Conservation (phyloP, 64 coral and sea anemone genomes). For the Orbicella faveolata region DNA sequence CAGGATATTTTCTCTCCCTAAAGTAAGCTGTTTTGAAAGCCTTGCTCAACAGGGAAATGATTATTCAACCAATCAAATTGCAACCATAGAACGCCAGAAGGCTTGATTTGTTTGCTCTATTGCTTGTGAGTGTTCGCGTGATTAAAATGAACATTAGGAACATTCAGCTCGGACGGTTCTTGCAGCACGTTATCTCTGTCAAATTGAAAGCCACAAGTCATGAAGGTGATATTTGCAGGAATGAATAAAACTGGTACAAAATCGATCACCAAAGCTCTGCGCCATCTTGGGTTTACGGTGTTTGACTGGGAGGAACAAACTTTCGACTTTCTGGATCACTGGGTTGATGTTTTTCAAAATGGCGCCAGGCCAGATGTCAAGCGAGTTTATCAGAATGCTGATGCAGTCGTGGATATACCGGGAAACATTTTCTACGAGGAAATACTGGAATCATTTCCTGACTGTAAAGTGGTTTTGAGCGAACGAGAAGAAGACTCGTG, state of each 20-base stretch:
- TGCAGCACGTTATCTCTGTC: too few relatives aligned
- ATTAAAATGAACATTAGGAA: not conserved
- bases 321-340: conserved; percentile 41
- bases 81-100: too few relatives aligned
- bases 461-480: conserved; percentile 49
- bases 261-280: conserved; percentile 34
- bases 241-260: conserved; percentile 51
- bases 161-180: too few relatives aligned
- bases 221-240: conserved; percentile 53
- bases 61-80: too few relatives aligned
- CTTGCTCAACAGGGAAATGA: too few relatives aligned
- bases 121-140: not conserved
- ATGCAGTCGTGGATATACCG: conserved; percentile 45
- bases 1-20: too few relatives aligned
- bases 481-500: conserved; percentile 58
- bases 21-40: too few relatives aligned
- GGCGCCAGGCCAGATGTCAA: conserved; percentile 8
- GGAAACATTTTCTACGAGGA: conserved; percentile 50
- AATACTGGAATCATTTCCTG: conserved; percentile 54
- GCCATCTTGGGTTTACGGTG: conserved; percentile 28
- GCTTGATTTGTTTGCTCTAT: not conserved
- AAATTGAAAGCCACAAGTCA: not conserved
- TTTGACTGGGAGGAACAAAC: conserved; percentile 37
- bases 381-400: conserved; percentile 47
- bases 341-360: conserved; percentile 20